These are phyloP conservation scores for Cossypha caffra DNA, from an alignment of 2,797 vertebrate genomes.

Conservation along the genomic window DNA sequence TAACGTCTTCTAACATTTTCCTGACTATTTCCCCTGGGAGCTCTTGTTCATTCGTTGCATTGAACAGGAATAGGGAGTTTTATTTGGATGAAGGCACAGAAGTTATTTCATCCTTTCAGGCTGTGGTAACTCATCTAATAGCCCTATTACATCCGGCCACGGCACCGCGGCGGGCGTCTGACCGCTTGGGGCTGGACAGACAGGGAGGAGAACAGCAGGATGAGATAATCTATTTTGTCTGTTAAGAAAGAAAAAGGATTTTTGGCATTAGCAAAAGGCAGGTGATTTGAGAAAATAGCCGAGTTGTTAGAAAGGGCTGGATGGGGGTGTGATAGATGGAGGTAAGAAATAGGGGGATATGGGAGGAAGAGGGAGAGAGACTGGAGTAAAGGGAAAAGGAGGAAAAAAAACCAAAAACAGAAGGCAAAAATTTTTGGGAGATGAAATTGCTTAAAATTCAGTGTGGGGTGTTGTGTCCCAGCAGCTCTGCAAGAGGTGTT, in stretches of 20 bases:
- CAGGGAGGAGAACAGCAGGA: neutral
- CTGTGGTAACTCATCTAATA: constrained; percentile 63
- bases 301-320: constrained; percentile 8
- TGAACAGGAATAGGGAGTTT: neutral
- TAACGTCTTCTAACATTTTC: neutral
- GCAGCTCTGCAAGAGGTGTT: neutral
- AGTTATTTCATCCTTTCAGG: constrained; percentile 63
- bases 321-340: neutral
- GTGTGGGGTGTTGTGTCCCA: neutral
- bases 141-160: constrained; percentile 47
- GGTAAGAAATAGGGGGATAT: neutral
- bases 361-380: neutral
- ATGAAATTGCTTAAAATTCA: constrained; percentile 2
- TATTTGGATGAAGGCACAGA: constrained; percentile 15
- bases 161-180: neutral
- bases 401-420: neutral
- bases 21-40: neutral
- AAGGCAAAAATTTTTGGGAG: neutral
- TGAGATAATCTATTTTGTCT: constrained; percentile 49
- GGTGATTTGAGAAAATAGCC: constrained; percentile 60
- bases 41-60: neutral
- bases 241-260: constrained; percentile 11
- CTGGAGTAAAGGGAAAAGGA: neutral
- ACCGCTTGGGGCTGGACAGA: neutral
- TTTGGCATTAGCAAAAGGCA: constrained; percentile 32